Evolutionary conservation across 2,888 invertebrate genomes (phyloP).

Genomic region (Petrolisthes manimaculis): DNA sequence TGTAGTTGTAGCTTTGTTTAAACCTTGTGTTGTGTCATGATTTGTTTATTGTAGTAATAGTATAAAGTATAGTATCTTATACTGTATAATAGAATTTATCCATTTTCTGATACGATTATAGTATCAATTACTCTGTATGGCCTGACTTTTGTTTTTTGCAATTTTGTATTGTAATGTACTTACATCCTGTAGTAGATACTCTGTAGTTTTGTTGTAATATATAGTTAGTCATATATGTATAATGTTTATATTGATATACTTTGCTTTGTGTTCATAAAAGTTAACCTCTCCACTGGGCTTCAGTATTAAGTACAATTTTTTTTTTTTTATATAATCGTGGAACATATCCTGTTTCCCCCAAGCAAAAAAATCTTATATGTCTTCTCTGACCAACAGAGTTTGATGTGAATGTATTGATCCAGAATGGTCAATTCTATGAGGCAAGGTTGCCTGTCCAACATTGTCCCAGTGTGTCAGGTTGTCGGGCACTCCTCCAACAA

Average conservation of each 20-base stretch:
- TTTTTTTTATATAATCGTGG: too few species aligned
- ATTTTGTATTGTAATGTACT: neutral
- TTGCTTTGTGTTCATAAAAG: too few species aligned
- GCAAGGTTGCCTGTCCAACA: slow-evolving; percentile 80
- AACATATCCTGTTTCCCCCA: neutral
- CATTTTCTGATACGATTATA: neutral
- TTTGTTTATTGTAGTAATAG: neutral
- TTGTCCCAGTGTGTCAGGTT: slow-evolving; percentile 92
- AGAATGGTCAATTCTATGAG: slow-evolving; percentile 83
- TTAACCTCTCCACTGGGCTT: too few species aligned
- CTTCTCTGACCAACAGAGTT: slow-evolving; percentile 72
- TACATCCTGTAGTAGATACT: neutral
- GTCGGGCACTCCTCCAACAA: slow-evolving; percentile 83
- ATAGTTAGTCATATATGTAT: too few species aligned
- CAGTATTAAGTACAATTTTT: too few species aligned
- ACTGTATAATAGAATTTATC: neutral
- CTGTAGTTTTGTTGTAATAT: too few species aligned
- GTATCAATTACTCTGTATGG: neutral
- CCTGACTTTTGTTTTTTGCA: neutral
- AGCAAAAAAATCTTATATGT: neutral
- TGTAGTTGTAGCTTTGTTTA: neutral
- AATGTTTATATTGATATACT: too few species aligned
- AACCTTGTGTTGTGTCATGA: too few species aligned
- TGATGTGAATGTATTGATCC: slow-evolving; percentile 77
- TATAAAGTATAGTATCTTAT: neutral